Conservation (phyloP, 2,888 invertebrate genomes). For the Polydrusus tereticollis region DNA sequence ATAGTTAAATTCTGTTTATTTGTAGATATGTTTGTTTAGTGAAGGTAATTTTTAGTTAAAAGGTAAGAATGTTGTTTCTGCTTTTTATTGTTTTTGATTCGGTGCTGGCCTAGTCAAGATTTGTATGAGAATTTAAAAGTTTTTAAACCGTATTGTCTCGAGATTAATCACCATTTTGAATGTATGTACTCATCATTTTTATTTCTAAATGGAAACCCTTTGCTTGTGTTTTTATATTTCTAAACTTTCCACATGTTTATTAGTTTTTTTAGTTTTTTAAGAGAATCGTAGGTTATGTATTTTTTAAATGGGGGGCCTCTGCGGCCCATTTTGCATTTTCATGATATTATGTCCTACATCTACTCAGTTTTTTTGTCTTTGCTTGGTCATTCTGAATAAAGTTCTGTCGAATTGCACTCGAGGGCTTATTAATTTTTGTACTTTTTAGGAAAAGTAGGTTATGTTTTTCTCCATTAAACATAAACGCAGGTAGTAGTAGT, state of each 20-base stretch:
- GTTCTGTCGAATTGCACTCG: too few species aligned
- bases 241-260: not conserved
- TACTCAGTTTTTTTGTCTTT: not conserved
- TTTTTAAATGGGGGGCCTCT: too few species aligned
- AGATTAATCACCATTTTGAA: slow-evolving; percentile 33
- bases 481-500: slow-evolving; percentile 9
- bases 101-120: not conserved
- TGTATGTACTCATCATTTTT: not conserved
- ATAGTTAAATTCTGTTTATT: slow-evolving; percentile 14
- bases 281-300: not conserved
- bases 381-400: not conserved
- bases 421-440: not conserved
- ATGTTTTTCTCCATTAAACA: slow-evolving; percentile 10
- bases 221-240: not conserved
- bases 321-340: too few species aligned
- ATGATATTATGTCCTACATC: too few species aligned
- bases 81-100: not conserved
- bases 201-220: slow-evolving; percentile 7
- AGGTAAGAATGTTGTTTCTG: slow-evolving; percentile 19
- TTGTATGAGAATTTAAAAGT: not conserved
- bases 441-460: slow-evolving; percentile 20
- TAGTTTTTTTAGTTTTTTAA: not conserved
- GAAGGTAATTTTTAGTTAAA: slow-evolving; percentile 14
- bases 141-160: slow-evolving; percentile 12
- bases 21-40: slow-evolving; percentile 11